Evolutionary conservation across 2,888 invertebrate species (phyloP).

Genomic region (Trissolcus japonicus): DNA sequence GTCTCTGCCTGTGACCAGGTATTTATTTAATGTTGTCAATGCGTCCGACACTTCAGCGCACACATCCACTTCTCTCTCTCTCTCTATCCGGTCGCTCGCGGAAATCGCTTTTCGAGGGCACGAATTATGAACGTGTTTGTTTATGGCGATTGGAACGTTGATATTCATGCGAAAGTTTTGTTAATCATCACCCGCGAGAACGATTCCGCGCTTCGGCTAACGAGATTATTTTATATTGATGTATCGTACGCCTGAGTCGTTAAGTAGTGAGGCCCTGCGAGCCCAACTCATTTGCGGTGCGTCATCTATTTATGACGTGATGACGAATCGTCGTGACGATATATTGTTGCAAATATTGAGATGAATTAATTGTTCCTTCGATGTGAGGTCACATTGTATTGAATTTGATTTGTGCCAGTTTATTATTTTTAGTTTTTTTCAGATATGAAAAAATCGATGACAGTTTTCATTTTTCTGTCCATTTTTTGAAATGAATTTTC

Average conservation of each 20-base stretch:
- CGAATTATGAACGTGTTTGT: constrained; percentile 40
- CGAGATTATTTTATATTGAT: constrained; percentile 53
- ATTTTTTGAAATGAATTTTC: too few species aligned
- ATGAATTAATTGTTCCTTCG: constrained; percentile 41
- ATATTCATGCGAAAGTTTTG: constrained; percentile 48
- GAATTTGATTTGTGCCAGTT: too few species aligned
- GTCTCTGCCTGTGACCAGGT: constrained; percentile 61
- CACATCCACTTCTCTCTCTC: background rate
- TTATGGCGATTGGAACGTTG: constrained; percentile 44
- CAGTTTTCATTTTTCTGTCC: background rate
- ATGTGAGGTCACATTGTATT: constrained; percentile 17
- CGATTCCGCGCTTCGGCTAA: constrained; percentile 31
- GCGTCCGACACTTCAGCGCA: constrained; percentile 48
- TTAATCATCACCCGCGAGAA: constrained; percentile 13
- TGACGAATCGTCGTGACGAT: constrained; percentile 29
- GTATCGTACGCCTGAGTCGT: constrained; percentile 26
- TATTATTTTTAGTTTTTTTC: constrained; percentile 15
- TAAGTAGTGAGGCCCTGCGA: constrained; percentile 36
- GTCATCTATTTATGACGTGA: constrained; percentile 43
- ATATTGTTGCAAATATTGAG: constrained; percentile 35
- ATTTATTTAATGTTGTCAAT: constrained; percentile 64
- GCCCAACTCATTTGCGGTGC: constrained; percentile 39
- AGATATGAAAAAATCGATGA: background rate
- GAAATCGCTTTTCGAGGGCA: constrained; percentile 55
- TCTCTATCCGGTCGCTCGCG: constrained; percentile 49